These are phyloP conservation scores for Macrosiphum euphorbiae DNA, from an alignment of 2,888 invertebrate genomes.

Conservation along the genomic window DNA sequence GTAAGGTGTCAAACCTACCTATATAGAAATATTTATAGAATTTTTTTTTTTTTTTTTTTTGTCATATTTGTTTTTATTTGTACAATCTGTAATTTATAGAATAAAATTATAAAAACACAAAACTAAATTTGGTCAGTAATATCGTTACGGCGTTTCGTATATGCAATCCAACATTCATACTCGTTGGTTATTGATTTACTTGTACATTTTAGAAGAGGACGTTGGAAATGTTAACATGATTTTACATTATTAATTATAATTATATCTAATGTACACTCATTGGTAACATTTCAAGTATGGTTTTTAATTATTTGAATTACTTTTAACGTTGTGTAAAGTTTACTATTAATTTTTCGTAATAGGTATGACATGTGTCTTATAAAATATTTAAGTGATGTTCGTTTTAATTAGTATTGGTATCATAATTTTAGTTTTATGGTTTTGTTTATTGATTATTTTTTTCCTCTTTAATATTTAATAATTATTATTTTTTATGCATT, in stretches of 20 bases:
- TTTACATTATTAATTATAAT: neutral
- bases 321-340: neutral
- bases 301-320: conserved; percentile 3
- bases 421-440: neutral
- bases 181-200: neutral
- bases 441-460: neutral
- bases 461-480: neutral
- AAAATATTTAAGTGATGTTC: neutral
- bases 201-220: neutral
- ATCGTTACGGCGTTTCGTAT: neutral
- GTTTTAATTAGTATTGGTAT: neutral
- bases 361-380: conserved; percentile 8
- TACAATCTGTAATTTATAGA: too few relatives aligned
- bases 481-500: neutral
- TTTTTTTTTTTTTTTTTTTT: too few relatives aligned
- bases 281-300: neutral
- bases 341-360: neutral
- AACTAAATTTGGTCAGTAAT: neutral
- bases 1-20: too few relatives aligned
- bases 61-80: too few relatives aligned
- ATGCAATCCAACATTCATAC: conserved; percentile 1
- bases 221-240: neutral
- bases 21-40: neutral
- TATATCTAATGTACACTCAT: neutral
- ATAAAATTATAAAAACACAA: neutral